Evolutionary conservation across 2,113 vertebrate genomes (phyloP).

Genomic region (Sinocyclocheilus rhinocerous): DNA sequence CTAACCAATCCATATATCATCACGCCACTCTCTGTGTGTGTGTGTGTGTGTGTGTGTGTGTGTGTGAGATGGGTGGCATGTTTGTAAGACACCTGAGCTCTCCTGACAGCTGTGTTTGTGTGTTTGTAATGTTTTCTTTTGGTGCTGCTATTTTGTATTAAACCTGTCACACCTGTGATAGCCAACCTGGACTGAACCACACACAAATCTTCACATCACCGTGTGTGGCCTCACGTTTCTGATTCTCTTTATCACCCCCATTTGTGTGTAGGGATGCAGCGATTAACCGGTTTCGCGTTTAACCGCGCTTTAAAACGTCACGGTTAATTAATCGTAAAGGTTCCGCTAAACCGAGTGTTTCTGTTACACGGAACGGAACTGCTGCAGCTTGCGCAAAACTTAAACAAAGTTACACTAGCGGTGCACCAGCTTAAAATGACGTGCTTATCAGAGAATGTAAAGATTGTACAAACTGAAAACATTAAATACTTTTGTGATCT

Average conservation of each 20-base stretch:
- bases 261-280: no score
- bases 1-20: slow-evolving; percentile 22
- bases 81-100: slow-evolving; percentile 8
- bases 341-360: no score
- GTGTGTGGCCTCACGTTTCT: slow-evolving; percentile 28
- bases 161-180: slow-evolving; percentile 65
- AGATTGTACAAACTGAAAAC: no score
- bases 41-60: neutral
- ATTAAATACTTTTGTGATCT: no score
- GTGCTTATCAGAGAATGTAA: no score
- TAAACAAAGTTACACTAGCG: no score
- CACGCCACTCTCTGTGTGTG: neutral
- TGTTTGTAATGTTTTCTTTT: slow-evolving; percentile 43
- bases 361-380: no score
- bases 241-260: neutral
- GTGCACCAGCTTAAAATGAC: no score
- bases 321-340: no score
- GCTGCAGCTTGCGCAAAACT: no score
- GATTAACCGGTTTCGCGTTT: no score
- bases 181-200: slow-evolving; percentile 24
- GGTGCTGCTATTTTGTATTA: neutral
- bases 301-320: no score
- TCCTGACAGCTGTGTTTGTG: slow-evolving; percentile 38
- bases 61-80: neutral
- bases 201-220: slow-evolving; percentile 1